Conservation (phyloP, 2,113 vertebrate genomes). For the Vanacampus margaritifer region DNA sequence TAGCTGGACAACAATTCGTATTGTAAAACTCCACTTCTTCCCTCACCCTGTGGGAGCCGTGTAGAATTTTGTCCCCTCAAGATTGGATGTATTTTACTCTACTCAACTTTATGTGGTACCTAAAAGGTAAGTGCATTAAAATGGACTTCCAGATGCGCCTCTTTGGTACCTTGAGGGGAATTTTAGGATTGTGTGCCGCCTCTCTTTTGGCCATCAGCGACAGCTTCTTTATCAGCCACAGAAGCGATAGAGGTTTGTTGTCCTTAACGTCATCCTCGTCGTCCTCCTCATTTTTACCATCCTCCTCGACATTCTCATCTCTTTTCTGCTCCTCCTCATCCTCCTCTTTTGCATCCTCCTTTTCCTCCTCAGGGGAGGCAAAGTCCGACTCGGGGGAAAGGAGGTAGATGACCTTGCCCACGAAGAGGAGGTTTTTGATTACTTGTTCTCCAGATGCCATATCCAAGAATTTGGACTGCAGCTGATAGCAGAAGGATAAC, state of each 20-base stretch:
- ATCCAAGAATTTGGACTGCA: constrained; percentile 92
- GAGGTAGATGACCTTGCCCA: constrained; percentile 88
- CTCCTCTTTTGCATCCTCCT: constrained; percentile 5
- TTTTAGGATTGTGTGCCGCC: constrained; percentile 84
- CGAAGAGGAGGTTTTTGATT: constrained; percentile 92
- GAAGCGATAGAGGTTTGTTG: constrained; percentile 74
- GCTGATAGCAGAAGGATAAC: constrained; percentile 85
- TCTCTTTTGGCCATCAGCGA: constrained; percentile 84
- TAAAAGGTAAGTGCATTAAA: too few species aligned
- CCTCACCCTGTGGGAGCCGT: too few species aligned
- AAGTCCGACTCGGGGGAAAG: constrained; percentile 74
- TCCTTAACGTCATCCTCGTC: constrained; percentile 55
- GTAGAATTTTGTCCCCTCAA: not conserved
- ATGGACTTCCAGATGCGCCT: not conserved
- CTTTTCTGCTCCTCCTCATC: constrained; percentile 34
- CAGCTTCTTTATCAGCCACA: constrained; percentile 90
- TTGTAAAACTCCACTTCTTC: too few species aligned
- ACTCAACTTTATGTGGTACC: too few species aligned
- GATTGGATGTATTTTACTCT: too few species aligned
- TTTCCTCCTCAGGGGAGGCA: constrained; percentile 19
- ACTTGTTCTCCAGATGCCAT: constrained; percentile 88
- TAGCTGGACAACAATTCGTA: too few species aligned
- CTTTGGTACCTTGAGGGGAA: constrained; percentile 80
- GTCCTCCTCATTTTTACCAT: constrained; percentile 17
- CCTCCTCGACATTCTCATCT: constrained; percentile 15